A percentile compares a stretch with the other conserved stretches of the same genome.
Conservation (phyloP, 2,888 invertebrate species). For the Stomorhina lunata region DNA sequence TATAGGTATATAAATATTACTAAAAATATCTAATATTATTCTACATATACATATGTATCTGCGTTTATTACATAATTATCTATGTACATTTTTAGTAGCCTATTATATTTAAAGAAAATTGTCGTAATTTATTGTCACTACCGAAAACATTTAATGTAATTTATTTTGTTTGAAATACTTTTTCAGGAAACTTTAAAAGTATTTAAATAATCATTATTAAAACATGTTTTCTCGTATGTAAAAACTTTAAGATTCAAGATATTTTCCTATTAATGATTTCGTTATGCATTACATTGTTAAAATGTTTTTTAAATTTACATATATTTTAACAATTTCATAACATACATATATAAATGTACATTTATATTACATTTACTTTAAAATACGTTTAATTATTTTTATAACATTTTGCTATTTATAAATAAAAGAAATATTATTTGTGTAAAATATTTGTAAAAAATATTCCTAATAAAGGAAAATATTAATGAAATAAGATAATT, state of each 20-base stretch:
- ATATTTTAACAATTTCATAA: background rate
- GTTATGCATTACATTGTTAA: background rate
- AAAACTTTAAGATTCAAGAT: background rate
- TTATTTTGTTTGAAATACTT: background rate
- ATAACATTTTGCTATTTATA: slow-evolving; percentile 5
- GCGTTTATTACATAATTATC: background rate
- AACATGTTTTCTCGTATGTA: background rate
- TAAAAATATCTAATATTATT: slow-evolving; percentile 18
- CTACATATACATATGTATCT: background rate
- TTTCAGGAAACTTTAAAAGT: background rate
- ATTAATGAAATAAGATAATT: background rate
- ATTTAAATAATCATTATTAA: background rate
- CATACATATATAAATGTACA: background rate
- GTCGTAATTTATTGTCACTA: background rate
- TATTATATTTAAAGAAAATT: background rate
- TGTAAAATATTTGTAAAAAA: slow-evolving; percentile 34
- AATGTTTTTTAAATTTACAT: background rate
- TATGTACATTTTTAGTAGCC: slow-evolving; percentile 3
- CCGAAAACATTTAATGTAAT: background rate
- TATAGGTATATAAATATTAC: slow-evolving; percentile 4
- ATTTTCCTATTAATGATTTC: background rate
- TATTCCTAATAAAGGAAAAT: slow-evolving; percentile 11
- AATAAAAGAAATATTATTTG: slow-evolving; percentile 16
- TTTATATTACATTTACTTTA: too few species aligned
- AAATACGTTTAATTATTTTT: background rate